Percentiles rank a stretch among this genome's conserved stretches.
These are phyloP conservation scores for Drosophila peninsularis DNA, from an alignment of 2,888 invertebrate species.

Conservation along the genomic window DNA sequence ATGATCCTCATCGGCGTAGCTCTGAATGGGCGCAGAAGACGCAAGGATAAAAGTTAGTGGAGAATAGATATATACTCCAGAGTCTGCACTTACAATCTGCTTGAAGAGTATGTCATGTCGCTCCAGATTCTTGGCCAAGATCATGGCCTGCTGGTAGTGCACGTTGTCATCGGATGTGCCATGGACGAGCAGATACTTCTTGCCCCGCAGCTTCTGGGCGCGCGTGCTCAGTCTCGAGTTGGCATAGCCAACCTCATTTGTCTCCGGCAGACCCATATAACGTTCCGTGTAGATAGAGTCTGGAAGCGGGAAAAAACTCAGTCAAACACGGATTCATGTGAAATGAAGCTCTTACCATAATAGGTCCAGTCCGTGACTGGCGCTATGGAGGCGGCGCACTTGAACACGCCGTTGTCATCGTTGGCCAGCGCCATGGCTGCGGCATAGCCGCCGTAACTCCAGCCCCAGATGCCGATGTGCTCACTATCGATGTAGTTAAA, in stretches of 20 bases:
- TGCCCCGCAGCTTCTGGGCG: conserved; percentile 88
- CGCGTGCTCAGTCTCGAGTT: conserved; percentile 91
- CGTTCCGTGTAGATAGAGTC: conserved; percentile 99
- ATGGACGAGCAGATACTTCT: conserved; percentile 95
- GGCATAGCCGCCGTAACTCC: conserved; percentile 99
- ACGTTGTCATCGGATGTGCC: conserved; percentile 98
- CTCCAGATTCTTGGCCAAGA: conserved; percentile 94
- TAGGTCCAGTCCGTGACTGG: conserved; percentile 98
- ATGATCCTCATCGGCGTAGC: conserved; percentile 97
- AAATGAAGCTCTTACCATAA: conserved; percentile 89
- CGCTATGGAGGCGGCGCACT: conserved; percentile 97
- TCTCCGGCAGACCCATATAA: conserved; percentile 95
- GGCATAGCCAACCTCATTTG: conserved; percentile 90
- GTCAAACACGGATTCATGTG: too few relatives aligned
- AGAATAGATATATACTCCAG: not conserved
- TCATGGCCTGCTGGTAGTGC: conserved; percentile 98
- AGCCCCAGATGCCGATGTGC: conserved; percentile 97
- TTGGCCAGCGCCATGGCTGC: conserved; percentile 94
- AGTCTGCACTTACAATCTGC: conserved; percentile 90
- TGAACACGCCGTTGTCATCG: conserved; percentile 90
- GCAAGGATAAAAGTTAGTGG: not conserved
- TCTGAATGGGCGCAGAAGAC: conserved; percentile 86
- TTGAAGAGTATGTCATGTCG: conserved; percentile 94
- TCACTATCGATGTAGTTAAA: conserved; percentile 91
- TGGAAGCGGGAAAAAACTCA: conserved; percentile 81